Evolutionary conservation across 2,113 vertebrate species (phyloP).

Genomic region (Channa argus): DNA sequence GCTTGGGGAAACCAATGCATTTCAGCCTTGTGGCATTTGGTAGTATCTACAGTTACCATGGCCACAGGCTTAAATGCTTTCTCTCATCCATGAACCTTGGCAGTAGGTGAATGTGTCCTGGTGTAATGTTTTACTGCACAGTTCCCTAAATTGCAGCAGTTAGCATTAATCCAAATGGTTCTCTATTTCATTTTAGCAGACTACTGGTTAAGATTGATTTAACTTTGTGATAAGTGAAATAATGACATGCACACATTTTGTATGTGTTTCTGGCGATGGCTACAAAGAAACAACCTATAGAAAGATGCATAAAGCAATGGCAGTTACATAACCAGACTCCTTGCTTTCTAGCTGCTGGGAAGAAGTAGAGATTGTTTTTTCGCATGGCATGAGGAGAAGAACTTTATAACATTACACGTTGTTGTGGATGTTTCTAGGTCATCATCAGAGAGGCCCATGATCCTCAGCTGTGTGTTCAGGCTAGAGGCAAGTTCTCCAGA

Average conservation of each 20-base stretch:
- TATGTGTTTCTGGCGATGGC: too few species aligned
- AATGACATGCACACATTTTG: background rate
- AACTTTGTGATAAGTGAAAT: background rate
- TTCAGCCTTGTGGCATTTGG: too few species aligned
- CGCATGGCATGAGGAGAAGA: slow-evolving; percentile 19
- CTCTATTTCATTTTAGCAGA: background rate
- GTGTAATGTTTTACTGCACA: too few species aligned
- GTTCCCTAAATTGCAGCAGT: too few species aligned
- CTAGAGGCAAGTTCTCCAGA: slow-evolving; percentile 66
- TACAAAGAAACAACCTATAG: background rate
- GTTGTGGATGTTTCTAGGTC: slow-evolving; percentile 65
- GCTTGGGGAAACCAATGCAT: too few species aligned
- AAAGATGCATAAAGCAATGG: slow-evolving; percentile 24
- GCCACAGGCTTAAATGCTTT: too few species aligned
- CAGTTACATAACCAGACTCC: slow-evolving; percentile 27
- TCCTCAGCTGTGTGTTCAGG: slow-evolving; percentile 73
- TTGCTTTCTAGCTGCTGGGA: slow-evolving; percentile 32
- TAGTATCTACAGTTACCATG: too few species aligned
- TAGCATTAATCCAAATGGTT: background rate
- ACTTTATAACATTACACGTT: slow-evolving; percentile 55
- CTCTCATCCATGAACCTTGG: too few species aligned
- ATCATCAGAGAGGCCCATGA: slow-evolving; percentile 75
- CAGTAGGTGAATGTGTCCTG: too few species aligned
- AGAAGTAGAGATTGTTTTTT: slow-evolving; percentile 21
- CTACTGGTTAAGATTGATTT: background rate